phyloP scores from a whole-genome alignment of 2,113 vertebrate genomes.

The Arothron firmamentum region DNA sequence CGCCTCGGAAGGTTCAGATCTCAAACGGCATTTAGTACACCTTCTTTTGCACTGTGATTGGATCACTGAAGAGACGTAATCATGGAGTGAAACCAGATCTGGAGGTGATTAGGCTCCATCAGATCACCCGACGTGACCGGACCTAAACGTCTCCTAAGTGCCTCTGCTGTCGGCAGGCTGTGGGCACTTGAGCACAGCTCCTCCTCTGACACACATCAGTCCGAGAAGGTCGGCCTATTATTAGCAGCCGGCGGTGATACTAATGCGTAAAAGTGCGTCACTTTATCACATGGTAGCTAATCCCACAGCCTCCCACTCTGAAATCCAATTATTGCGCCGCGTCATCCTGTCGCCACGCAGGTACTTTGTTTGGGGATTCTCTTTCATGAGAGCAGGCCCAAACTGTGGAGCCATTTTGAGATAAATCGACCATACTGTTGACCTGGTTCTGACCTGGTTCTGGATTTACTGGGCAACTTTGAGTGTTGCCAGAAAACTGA shows the following conservation, averaged over 20 bases:
- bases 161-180: not conserved
- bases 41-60: no score
- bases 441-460: no score
- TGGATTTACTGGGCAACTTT: no score
- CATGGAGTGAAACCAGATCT: no score
- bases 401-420: not conserved
- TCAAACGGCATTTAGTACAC: no score
- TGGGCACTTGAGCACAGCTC: conserved; percentile 16
- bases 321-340: conserved; percentile 65
- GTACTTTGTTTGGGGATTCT: not conserved
- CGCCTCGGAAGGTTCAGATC: no score
- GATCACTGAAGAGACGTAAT: no score
- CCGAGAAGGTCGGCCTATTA: conserved; percentile 45
- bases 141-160: conserved; percentile 3
- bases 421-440: not conserved
- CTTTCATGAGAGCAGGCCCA: not conserved
- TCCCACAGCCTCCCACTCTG: conserved; percentile 58
- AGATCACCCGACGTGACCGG: not conserved
- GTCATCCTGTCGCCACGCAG: no score
- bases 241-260: conserved; percentile 24
- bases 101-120: not conserved
- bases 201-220: conserved; percentile 27
- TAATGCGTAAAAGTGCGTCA: conserved; percentile 46
- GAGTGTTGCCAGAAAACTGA: no score
- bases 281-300: conserved; percentile 58